Base-by-base conservation (phyloP, 2,113 vertebrate genomes). In the Apistogramma diplotaenia region DNA sequence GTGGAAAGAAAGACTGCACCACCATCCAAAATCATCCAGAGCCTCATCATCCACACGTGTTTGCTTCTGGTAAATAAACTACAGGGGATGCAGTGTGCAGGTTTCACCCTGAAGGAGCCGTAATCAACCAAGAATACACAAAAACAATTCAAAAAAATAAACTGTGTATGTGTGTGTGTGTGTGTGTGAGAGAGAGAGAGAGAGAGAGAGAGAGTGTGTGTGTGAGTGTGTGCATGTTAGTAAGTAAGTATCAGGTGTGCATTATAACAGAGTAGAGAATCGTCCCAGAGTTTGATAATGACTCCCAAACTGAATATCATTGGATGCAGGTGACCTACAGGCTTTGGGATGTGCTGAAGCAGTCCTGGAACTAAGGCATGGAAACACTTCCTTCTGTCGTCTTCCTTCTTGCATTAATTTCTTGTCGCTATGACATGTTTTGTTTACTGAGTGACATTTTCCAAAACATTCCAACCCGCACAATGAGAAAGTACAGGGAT, bases 121-220 rank as follows among this genome's bases (percentile, higher is more conserved):
- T n/a, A 79, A 87, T 84, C 83, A 83, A 79, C 60, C 57, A 58
- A 57, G 43, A 72, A 71, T 70, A 78, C 80, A 82, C 77, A 85
- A 79, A 49, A 79, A 49, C 5, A 15, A 12, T 31, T 12, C 1
- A 7, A 74, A 89, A 87, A 62, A 77, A 79, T 78, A 84, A 81
- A 87, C 78, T n/a, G 62, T 18, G 6, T 46, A 15, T 46, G 43
- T 46, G 43, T 16, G 43, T 16, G 43, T 16, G 43, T 46, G 43
- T 46, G 43, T 46, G 43, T 46, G 43, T 46, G 40, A 3, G 37
- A 3, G 37, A 3, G 40, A 4, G 40, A 13, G 40, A 5, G 13
- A n/a, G 40, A 3, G 37, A 3, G 37, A 3, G 40, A 4, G 40
- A 13, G 40, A 5, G 13, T 46, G 40, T 46, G 12, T 46, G 40